A percentile compares a stretch with the other conserved stretches of the same genome.
Evolutionary conservation across 2,113 vertebrate genomes (phyloP).

Genomic region (Callorhinus ursinus): DNA sequence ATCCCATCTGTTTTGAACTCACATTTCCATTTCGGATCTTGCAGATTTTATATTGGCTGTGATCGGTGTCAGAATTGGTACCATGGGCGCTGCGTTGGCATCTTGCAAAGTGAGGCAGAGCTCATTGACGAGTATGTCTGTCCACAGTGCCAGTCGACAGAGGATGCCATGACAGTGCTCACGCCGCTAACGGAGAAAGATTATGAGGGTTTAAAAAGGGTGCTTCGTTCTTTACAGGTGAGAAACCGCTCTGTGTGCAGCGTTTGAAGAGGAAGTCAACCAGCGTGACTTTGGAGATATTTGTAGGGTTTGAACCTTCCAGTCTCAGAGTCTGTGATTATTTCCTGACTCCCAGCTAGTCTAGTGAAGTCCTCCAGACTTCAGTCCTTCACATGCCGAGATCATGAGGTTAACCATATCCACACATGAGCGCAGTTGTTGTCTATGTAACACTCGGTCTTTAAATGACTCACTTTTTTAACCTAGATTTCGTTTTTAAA

Average conservation of each 20-base stretch:
- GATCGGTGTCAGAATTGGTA: constrained; percentile 99
- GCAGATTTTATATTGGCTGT: constrained; percentile 98
- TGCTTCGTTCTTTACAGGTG: constrained; percentile 98
- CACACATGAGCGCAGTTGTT: neutral
- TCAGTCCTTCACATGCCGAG: rapidly evolving
- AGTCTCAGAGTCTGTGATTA: rapidly evolving
- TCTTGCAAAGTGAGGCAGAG: constrained; percentile 97
- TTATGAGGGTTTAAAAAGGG: constrained; percentile 95
- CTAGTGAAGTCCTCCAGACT: neutral
- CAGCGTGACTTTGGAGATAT: neutral
- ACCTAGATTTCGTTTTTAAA: neutral
- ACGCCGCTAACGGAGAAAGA: constrained; percentile 98
- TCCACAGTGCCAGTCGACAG: constrained; percentile 98
- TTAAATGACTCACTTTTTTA: neutral
- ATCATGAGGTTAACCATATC: rapidly evolving
- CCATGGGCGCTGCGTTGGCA: constrained; percentile 98
- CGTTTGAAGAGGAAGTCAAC: neutral
- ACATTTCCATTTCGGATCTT: constrained; percentile 79
- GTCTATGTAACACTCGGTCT: neutral
- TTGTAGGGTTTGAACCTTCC: neutral
- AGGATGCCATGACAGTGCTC: constrained; percentile 99
- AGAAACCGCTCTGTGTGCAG: neutral
- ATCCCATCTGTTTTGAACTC: constrained; percentile 50
- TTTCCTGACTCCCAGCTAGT: neutral
- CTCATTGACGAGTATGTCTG: constrained; percentile 99